These are phyloP conservation scores for Alectura lathami DNA, from an alignment of 2,113 vertebrate genomes.

Conservation along the genomic window DNA sequence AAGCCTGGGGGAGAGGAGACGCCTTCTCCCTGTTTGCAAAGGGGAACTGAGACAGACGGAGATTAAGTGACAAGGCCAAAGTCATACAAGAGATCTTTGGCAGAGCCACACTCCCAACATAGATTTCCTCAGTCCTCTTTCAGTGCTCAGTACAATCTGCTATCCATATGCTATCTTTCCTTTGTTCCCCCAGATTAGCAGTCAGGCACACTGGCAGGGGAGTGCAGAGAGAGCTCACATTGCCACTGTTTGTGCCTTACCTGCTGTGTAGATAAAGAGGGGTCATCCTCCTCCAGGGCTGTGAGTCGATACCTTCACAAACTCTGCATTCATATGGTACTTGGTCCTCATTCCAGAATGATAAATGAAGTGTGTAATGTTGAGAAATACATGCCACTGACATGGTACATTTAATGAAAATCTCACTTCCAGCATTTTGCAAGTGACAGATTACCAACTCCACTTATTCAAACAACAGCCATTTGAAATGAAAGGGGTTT, in stretches of 20 bases:
- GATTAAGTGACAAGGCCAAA: conserved; percentile 70
- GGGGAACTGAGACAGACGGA: conserved; percentile 55
- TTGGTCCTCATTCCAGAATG: conserved; percentile 43
- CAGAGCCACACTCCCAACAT: conserved; percentile 62
- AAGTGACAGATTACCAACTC: conserved; percentile 29
- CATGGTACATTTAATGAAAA: conserved; percentile 17
- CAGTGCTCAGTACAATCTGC: conserved; percentile 63
- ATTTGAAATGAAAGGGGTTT: background rate
- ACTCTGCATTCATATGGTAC: conserved; percentile 31
- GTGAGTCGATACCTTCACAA: conserved; percentile 54
- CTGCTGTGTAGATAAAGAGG: conserved; percentile 65
- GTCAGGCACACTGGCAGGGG: conserved; percentile 60
- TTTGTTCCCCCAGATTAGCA: conserved; percentile 61
- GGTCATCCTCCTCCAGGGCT: conserved; percentile 61
- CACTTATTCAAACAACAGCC: background rate
- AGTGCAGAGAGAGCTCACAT: conserved; percentile 37
- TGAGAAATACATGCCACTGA: conserved; percentile 43
- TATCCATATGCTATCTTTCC: conserved; percentile 71
- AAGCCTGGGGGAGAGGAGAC: conserved; percentile 47
- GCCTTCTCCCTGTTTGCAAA: conserved; percentile 25
- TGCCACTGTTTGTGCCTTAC: conserved; percentile 65
- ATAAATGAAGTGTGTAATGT: conserved; percentile 48
- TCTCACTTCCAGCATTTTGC: conserved; percentile 25
- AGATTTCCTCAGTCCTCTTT: conserved; percentile 64
- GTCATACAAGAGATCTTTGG: conserved; percentile 64